Conservation (phyloP, 2,113 vertebrate species). For the Sander lucioperca region DNA sequence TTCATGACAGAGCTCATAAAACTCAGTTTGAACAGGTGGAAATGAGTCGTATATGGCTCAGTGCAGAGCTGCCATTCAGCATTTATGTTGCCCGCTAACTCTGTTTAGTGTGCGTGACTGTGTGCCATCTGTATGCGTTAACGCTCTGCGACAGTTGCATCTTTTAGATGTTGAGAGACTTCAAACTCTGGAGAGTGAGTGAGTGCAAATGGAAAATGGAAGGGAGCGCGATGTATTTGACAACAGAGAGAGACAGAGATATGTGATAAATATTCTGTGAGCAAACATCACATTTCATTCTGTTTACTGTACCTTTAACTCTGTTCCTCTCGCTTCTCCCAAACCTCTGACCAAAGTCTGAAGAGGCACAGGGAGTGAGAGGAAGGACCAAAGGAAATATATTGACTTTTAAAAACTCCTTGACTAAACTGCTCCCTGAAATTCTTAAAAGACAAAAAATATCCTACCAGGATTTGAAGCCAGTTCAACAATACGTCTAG, state of each 20-base stretch:
- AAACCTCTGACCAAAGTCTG: conserved; percentile 1
- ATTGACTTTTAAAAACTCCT: background rate
- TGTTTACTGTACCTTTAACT: background rate
- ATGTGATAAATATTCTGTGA: conserved; percentile 22
- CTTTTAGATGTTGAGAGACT: background rate
- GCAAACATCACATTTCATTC: conserved; percentile 32
- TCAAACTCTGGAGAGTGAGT: background rate
- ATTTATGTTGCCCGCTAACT: conserved; percentile 16
- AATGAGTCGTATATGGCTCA: background rate
- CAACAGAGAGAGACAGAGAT: conserved; percentile 10
- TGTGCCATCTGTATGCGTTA: background rate
- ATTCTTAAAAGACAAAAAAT: background rate
- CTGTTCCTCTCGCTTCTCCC: background rate
- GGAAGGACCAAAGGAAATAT: background rate
- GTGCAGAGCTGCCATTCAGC: conserved; percentile 13
- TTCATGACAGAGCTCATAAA: conserved; percentile 40
- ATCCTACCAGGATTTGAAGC: background rate
- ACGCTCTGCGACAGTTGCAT: background rate
- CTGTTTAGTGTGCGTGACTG: background rate
- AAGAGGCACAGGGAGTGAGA: background rate
- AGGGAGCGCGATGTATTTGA: conserved; percentile 12
- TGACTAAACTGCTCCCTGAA: background rate
- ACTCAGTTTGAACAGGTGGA: conserved; percentile 20
- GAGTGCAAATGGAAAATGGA: background rate
- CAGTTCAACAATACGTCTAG: background rate